Conservation (phyloP, 2,888 invertebrate species). For the Lithosia quadra region DNA sequence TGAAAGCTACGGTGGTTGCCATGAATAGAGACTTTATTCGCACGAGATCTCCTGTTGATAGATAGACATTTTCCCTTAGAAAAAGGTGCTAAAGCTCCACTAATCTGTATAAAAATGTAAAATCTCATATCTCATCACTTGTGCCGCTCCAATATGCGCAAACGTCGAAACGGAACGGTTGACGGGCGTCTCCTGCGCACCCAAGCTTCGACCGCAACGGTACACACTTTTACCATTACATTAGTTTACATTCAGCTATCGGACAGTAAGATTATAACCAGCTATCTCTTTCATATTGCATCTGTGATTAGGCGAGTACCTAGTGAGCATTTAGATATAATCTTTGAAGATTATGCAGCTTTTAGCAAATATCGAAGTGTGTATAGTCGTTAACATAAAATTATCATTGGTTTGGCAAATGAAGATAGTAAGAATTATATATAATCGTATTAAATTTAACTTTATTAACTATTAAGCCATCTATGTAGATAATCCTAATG, state of each 20-base stretch:
- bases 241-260: slow-evolving; percentile 9
- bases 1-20: too few species aligned
- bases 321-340: slow-evolving; percentile 5
- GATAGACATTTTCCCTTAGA: too few species aligned
- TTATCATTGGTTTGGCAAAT: not conserved
- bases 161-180: slow-evolving; percentile 41
- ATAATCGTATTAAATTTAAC: not conserved
- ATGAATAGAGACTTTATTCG: too few species aligned
- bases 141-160: slow-evolving; percentile 29
- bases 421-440: not conserved
- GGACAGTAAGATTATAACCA: not conserved
- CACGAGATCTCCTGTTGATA: too few species aligned
- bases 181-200: slow-evolving; percentile 33
- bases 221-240: slow-evolving; percentile 22
- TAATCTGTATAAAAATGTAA: not conserved
- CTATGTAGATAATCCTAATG: not conserved
- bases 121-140: slow-evolving; percentile 18
- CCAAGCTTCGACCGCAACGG: slow-evolving; percentile 39
- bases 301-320: not conserved
- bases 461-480: not conserved
- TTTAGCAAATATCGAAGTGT: not conserved
- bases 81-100: too few species aligned
- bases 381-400: slow-evolving; percentile 7
- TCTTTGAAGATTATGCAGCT: slow-evolving; percentile 17
- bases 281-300: not conserved